These are phyloP conservation scores for Brotula barbata DNA, from an alignment of 2,797 vertebrate species.

Conservation along the genomic window DNA sequence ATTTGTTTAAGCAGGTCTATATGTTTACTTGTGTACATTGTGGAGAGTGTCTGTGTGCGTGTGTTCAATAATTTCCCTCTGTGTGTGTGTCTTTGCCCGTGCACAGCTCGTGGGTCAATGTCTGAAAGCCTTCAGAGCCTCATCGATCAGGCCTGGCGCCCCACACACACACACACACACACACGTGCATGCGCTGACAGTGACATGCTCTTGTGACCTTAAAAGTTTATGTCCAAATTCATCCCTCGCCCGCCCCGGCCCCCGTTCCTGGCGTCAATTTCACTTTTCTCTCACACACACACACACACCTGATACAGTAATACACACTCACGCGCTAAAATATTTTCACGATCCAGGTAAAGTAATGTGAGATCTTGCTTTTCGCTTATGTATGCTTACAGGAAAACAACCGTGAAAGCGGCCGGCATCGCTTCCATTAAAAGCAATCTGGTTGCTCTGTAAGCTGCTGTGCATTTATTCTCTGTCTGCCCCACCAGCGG, in stretches of 20 bases:
- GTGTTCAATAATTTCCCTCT: conserved; percentile 39
- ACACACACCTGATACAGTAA: conserved; percentile 6
- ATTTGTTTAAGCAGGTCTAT: conserved; percentile 44
- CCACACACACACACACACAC: conserved; percentile 20
- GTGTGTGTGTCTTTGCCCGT: conserved; percentile 52
- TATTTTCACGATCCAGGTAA: conserved; percentile 41
- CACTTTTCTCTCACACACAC: conserved; percentile 16
- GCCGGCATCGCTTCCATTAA: conserved; percentile 52
- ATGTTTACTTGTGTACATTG: conserved; percentile 52
- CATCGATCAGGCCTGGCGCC: conserved; percentile 53
- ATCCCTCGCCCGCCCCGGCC: neutral
- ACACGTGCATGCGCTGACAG: neutral
- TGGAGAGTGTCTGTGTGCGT: conserved; percentile 25
- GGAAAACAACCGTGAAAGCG: conserved; percentile 67
- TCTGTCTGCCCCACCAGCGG: conserved; percentile 42
- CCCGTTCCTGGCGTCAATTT: neutral
- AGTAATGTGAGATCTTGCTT: conserved; percentile 59
- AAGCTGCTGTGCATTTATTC: conserved; percentile 44
- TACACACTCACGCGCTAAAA: conserved; percentile 28
- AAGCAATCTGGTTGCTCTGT: conserved; percentile 49
- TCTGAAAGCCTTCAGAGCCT: conserved; percentile 34
- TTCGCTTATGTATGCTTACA: conserved; percentile 63
- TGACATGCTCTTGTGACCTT: conserved; percentile 3
- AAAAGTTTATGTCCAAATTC: conserved; percentile 3
- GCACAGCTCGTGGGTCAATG: conserved; percentile 42